Evolutionary conservation across 2,888 invertebrate species (phyloP), one percentile per base, ranked within the genome.

Genomic region (Drosophila cognata): DNA sequence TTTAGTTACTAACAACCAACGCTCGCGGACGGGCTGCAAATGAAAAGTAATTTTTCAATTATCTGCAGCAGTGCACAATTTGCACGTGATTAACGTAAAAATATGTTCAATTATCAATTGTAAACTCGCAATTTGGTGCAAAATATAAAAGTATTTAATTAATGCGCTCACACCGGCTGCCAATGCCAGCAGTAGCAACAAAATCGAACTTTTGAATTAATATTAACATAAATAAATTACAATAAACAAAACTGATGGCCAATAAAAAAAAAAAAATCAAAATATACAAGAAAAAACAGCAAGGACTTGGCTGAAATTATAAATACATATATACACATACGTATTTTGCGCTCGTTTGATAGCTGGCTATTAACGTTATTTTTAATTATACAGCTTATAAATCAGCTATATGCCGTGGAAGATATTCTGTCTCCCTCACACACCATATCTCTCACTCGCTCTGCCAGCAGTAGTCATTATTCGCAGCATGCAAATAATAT

Each of bases 1-100:
- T 84, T 89, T 85, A 85, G 85, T 89, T 73, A 89, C 85, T 84
- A 74, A 71, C 77, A 81, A 84, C 66, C 84, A 71, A 62, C 78
- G 71, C 48, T 61, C 41, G 51, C 51, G 62, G n/a, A 29, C 55
- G 67, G 76, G 58, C 71, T 53, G 46, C 71, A 64, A 53, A 76
- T 74, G 67, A 81, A 81, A 79, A 68, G 79, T 70, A 71, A 64
- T 79, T 73, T 79, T 73, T 60, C 38, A 82, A 79, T 79, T 70
- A 79, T 74, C 74, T 59, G 72, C 75, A 74, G 31, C 29, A 36
- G 52, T 64, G 51, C 70, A 71, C 72, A 74, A 74, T 79, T 84
- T 74, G 57, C 74, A 76, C 74, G 74, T 81, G 81, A 87, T 87
- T 82, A 84, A 82, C 83, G 81, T 66, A 46, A 59, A 73, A 79